Evolutionary conservation across 2,113 vertebrate genomes (phyloP), one percentile per base, ranked within the genome.

Genomic region (Syngnathus typhle): DNA sequence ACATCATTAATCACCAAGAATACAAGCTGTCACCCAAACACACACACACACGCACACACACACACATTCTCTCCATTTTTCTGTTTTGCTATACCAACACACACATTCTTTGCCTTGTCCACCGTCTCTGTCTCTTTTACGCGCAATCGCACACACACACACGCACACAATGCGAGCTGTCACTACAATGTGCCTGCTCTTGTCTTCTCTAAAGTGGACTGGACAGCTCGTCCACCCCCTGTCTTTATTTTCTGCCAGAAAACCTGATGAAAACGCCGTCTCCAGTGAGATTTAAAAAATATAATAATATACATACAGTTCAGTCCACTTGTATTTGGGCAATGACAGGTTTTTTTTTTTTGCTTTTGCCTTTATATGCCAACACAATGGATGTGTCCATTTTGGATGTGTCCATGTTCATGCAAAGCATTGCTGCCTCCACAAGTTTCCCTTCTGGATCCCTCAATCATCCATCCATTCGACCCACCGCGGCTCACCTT

Each of bases 1-100:
- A 94, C 94, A 95, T 96, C 95, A 98, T 98, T 98, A 98, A 98
- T 98, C 96, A 98, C 95, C 90, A 92, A 95, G 94, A 96, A 95
- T 94, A 95, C 88, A 89, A 89, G 88, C 88, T 88, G 88, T 69
- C 74, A 79, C 82, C 76, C 81, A 61, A 69, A 58, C 64, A 61
- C 60, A 54, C 58, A 60, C 67, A 43, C 55, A 0, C 36, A 81
- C 83, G 78, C 80, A 1, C 39, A 16, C 21, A 38, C 36, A 18
- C 75, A 73, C 79, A 59, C 64, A 46, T 52, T 59, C 11, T 32
- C 61, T 65, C 69, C 59, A 38, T 81, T 85, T 85, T 86, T 82
- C 76, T 72, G 73, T 81, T 84, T 85, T 82, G 66, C 7, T 11
- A 43, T 3, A 43, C 76, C 69, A 78, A 70, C 80, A 78, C 58